These are phyloP conservation scores for Geotrupes spiniger DNA, from an alignment of 2,888 invertebrate genomes.

Conservation along the genomic window DNA sequence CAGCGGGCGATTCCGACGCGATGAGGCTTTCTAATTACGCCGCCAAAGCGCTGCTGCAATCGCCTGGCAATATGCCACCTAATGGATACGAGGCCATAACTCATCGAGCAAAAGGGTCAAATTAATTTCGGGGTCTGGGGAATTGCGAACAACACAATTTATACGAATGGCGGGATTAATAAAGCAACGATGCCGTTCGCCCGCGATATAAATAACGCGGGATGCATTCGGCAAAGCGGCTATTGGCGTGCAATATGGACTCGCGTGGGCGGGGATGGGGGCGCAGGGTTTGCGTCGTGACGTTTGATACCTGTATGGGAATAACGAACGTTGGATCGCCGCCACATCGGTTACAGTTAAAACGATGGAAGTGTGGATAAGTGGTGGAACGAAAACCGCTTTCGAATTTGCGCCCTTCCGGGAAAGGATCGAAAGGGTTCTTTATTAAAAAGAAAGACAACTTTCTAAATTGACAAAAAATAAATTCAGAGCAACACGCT, in stretches of 20 bases:
- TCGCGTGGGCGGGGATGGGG: no score
- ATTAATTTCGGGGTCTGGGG: slow-evolving; percentile 45
- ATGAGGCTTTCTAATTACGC: slow-evolving; percentile 44
- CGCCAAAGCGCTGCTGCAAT: slow-evolving; percentile 42
- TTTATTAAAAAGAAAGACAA: neutral
- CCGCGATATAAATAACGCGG: no score
- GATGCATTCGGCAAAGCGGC: no score
- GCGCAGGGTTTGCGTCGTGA: no score
- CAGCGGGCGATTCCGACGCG: slow-evolving; percentile 30
- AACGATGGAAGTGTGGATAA: no score
- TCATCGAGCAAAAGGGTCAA: slow-evolving; percentile 46
- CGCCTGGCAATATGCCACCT: slow-evolving; percentile 49
- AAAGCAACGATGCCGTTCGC: slow-evolving; percentile 9
- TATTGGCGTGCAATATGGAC: no score
- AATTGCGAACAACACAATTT: slow-evolving; percentile 32
- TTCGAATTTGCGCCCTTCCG: slow-evolving; percentile 17
- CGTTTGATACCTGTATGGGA: no score
- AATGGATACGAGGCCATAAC: slow-evolving; percentile 47
- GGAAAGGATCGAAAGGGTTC: slow-evolving; percentile 5
- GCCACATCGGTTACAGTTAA: no score
- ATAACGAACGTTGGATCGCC: no score
- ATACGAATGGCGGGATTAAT: slow-evolving; percentile 27
- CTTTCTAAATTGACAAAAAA: slow-evolving; percentile 3
- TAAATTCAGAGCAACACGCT: neutral
- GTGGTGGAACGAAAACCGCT: no score